Conservation (phyloP, 2,888 invertebrate genomes). For the Catocala nupta region DNA sequence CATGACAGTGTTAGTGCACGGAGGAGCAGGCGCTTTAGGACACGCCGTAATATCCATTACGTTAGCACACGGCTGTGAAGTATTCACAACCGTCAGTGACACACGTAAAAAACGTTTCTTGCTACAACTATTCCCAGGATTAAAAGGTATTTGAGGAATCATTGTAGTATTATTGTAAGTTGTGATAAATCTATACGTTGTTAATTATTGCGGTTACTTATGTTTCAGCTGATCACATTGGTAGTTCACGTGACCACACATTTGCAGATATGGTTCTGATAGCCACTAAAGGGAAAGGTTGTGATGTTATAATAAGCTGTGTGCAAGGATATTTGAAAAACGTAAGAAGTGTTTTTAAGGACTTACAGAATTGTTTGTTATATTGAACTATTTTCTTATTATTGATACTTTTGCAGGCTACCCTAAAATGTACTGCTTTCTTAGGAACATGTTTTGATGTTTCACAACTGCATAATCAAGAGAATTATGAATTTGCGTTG, state of each 20-base stretch:
- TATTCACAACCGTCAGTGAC: conserved; percentile 60
- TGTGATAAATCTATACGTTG: too few relatives aligned
- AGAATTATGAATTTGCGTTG: conserved; percentile 59
- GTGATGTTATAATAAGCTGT: conserved; percentile 61
- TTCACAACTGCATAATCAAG: conserved; percentile 50
- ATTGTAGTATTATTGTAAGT: too few relatives aligned
- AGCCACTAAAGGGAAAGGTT: conserved; percentile 51
- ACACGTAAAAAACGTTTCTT: conserved; percentile 53
- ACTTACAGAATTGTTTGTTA: too few relatives aligned
- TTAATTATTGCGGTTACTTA: too few relatives aligned
- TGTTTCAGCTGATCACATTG: conserved; percentile 65
- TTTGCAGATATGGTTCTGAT: conserved; percentile 47
- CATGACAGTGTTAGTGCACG: neutral
- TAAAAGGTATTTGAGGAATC: too few relatives aligned
- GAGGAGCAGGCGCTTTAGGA: too few relatives aligned
- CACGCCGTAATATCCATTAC: too few relatives aligned
- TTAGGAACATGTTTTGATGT: conserved; percentile 55
- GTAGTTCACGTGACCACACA: conserved; percentile 62
- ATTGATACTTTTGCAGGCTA: conserved; percentile 45
- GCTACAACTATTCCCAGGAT: conserved; percentile 49
- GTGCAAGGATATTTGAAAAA: conserved; percentile 59
- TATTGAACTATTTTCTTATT: neutral
- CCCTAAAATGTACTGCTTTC: conserved; percentile 43
- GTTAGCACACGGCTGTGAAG: conserved; percentile 25
- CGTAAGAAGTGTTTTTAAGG: conserved; percentile 46